Base-by-base conservation (phyloP, 2,888 invertebrate species). In the Pherbina coryleti region DNA sequence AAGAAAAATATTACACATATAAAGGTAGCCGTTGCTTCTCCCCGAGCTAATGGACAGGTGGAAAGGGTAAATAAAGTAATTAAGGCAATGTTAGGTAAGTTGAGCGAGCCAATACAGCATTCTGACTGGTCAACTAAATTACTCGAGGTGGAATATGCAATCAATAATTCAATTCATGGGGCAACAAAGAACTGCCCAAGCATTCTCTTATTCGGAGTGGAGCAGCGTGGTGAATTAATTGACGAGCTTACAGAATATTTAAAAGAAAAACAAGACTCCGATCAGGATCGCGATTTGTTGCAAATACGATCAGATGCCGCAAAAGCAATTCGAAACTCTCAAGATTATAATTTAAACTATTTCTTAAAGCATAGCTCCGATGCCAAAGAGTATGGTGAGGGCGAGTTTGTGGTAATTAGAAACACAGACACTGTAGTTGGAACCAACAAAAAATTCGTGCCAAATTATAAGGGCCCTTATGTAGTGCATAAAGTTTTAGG, bases 401-500 rank as follows among this genome's bases (percentile, higher is more conserved):
- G 76, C 14, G 76, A 78, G 53, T 78, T 73, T 69, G 73, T 74
- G 4, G 60, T 74, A 44, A 74, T 79, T 5, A 71, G 64, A 25
- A 71, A 78, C 57, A 22, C 60, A 17, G 70, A 74, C 14, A 77
- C 49, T 25, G 69, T 67, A 8, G 28, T 69, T 17, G 79, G 79
- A 5, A 37, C 22, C 25, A 76, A 78, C 34, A 77, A 80, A 66
- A 77, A 70, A 22, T 66, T 34, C 11, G 8, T 51, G 25, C 44
- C 69, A 62, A 79, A 76, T 22, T 79, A 51, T 31, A 69, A 71
- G 25, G 75, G 75, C 9, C 77, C 79, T 22, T 80, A 73, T 69
- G 31, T 76, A 19, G 22, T 75, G 11, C 55, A 60, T 25, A 79
- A 79, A 55, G 66, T 19, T 49, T 72, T 79, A 44, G 71, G 60